Percentiles rank a stretch among this genome's conserved stretches.
phyloP scores from a whole-genome alignment of 2,113 vertebrate genomes.

The Perca schrenkii region DNA sequence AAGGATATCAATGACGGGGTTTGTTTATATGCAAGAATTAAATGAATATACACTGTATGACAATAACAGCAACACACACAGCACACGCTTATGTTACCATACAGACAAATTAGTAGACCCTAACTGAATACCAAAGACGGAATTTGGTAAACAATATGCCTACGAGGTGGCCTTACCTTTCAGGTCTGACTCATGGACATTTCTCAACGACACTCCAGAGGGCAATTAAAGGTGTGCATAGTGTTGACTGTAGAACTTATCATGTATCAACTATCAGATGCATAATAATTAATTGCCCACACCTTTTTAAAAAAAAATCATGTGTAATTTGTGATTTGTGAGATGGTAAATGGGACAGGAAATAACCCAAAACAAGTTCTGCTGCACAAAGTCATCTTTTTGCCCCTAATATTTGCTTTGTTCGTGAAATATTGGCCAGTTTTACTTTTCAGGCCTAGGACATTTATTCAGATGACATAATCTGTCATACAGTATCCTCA shows the following conservation, averaged over 20 bases:
- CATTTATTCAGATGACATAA: no score
- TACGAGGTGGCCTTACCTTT: not conserved
- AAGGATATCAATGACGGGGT: slow-evolving; percentile 23
- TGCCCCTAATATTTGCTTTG: not conserved
- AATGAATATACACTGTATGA: not conserved
- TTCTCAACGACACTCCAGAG: slow-evolving; percentile 13
- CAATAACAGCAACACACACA: not conserved
- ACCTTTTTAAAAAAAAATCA: no score
- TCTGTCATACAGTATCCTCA: not conserved
- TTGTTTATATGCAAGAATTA: slow-evolving; percentile 18
- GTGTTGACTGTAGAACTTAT: slow-evolving; percentile 11
- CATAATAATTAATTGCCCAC: not conserved
- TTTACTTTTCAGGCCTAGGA: not conserved
- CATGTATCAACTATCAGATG: slow-evolving; percentile 11
- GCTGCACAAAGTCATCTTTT: not conserved
- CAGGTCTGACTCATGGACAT: slow-evolving; percentile 9
- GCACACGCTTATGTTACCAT: not conserved
- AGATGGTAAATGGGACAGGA: not conserved
- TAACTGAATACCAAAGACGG: no score
- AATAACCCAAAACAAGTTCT: not conserved
- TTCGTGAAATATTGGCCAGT: not conserved
- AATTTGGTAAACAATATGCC: not conserved
- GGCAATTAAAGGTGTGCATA: slow-evolving; percentile 13
- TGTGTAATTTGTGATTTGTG: not conserved
- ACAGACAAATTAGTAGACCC: not conserved